Evolutionary conservation across 1,140 invertebrate genomes (phyloP), one percentile per base, ranked within the genome.

Genomic region (Macrotrachela quadricornifera): DNA sequence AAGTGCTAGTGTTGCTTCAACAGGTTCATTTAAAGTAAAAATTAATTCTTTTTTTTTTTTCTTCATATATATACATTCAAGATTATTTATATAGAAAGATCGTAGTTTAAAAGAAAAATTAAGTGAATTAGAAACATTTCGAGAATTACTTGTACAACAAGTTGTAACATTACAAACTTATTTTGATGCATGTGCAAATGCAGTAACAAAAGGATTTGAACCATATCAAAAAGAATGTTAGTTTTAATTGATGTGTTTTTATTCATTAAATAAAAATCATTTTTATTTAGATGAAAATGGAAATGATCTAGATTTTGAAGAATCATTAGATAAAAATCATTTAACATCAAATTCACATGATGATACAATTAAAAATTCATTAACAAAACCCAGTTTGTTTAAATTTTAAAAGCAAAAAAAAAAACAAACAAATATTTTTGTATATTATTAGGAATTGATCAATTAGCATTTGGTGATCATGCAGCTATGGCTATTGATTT

Each of bases 161-260:
- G 81, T 92, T 16, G 82, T 88, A 61, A 85, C 83, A 13, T 64
- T 96, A 46, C 87, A 94, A 66, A 79, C 80, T 59, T 91, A 85
- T 67, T 86, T 85, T 69, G 82, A 86, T 70, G 77, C 76, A 55
- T 85, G 83, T 69, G 75, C 76, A 9, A 75, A 78, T 51, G 75
- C 74, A 60, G 64, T 74, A 4, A 57, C 63, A 10, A 53, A 36
- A 6, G 45, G 45, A 10, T 56, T 49, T 44, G 55, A 49, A 38
- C 55, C 46, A 1, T 52, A 50, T 44, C 49, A 50, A 38, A 53
- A 46, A 36, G 48, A 49, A 38, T 36, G 44, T 4, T 21, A 45
- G 40, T 30, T 30, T 4, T 4, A 30, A 30, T 30, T 30, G 2
- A 4, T 30, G 21, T 30, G 2, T 4, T 30, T 4, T 30, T 4